These are phyloP conservation scores for Heliothis subflexa DNA, from an alignment of 1,140 invertebrate genomes.

Conservation along the genomic window DNA sequence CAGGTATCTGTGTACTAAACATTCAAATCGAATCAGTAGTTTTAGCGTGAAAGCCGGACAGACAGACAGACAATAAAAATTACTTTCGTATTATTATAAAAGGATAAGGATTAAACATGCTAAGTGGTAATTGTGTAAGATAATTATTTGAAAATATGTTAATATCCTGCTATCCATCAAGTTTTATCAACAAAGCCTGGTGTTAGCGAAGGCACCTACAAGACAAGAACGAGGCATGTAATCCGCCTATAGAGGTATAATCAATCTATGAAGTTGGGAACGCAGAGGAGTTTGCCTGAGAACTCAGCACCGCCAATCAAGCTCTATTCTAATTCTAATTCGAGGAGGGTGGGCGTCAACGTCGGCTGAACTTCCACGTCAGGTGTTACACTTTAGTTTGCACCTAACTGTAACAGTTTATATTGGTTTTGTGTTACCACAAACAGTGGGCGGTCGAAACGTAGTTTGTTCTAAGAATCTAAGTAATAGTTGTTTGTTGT, in stretches of 20 bases:
- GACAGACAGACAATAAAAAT: no score
- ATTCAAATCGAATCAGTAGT: no score
- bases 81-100: no score
- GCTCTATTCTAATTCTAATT: constrained; percentile 52
- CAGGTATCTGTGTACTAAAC: no score
- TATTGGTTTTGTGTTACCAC: constrained; percentile 40
- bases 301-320: constrained; percentile 50
- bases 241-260: constrained; percentile 33
- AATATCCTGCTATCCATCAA: not conserved
- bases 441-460: constrained; percentile 1
- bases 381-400: constrained; percentile 45
- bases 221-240: not conserved
- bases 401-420: constrained; percentile 39
- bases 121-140: no score
- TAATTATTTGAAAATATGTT: no score
- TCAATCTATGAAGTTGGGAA: constrained; percentile 33
- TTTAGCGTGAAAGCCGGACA: no score
- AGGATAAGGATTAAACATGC: no score
- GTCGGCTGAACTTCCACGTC: constrained; percentile 42
- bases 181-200: not conserved
- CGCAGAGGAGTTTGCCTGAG: constrained; percentile 28
- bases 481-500: not conserved
- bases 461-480: constrained; percentile 11
- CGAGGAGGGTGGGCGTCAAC: constrained; percentile 35
- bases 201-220: not conserved